phyloP scores from a whole-genome alignment of 2,888 invertebrate species.

The Mesoligia furuncula region DNA sequence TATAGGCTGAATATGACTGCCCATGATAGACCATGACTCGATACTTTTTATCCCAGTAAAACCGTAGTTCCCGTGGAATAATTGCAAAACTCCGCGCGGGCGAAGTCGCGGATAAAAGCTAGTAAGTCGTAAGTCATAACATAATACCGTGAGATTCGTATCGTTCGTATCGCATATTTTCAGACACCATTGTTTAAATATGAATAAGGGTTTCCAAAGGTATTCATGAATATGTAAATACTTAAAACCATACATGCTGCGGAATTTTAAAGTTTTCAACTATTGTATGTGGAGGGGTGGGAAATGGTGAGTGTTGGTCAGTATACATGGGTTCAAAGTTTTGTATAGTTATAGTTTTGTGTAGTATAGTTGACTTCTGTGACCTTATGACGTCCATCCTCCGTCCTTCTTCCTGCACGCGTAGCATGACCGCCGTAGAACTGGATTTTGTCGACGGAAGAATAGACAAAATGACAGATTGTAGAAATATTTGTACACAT shows the following conservation, averaged over 20 bases:
- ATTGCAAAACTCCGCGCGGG: not conserved
- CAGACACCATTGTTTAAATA: slow-evolving; percentile 60
- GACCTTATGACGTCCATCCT: not conserved
- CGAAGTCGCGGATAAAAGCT: not conserved
- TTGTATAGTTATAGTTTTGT: not conserved
- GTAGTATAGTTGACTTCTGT: not conserved
- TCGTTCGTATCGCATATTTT: slow-evolving; percentile 63
- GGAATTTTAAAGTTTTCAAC: slow-evolving; percentile 33
- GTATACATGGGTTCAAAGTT: not conserved
- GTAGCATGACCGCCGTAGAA: too few relatives aligned
- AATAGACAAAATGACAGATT: too few relatives aligned
- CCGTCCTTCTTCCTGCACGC: not conserved
- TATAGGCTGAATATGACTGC: too few relatives aligned
- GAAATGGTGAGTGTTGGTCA: not conserved
- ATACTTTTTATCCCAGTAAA: not conserved
- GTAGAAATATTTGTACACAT: too few relatives aligned
- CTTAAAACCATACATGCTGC: slow-evolving; percentile 59
- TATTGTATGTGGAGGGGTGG: slow-evolving; percentile 19
- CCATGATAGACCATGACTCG: not conserved
- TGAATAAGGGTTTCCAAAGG: slow-evolving; percentile 57
- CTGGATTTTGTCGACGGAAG: too few relatives aligned
- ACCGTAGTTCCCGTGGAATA: not conserved
- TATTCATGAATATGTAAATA: slow-evolving; percentile 75
- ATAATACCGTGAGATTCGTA: slow-evolving; percentile 53
- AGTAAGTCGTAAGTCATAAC: slow-evolving; percentile 10